Evolutionary conservation across 2,113 vertebrate species (phyloP).

Genomic region (Muntiacus reevesi): DNA sequence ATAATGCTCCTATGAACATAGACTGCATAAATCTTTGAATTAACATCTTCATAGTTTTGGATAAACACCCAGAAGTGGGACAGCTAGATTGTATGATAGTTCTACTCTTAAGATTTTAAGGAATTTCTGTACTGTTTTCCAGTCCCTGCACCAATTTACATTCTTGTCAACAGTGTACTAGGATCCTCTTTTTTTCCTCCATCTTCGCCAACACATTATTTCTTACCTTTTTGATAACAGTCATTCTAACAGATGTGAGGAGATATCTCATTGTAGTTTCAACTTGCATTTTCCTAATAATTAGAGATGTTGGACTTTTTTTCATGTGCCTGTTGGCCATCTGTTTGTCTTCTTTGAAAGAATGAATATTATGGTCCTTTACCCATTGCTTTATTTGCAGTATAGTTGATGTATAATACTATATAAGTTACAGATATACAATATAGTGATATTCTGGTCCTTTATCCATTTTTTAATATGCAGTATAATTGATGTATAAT

Average conservation of each 20-base stretch:
- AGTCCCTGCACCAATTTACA: background rate
- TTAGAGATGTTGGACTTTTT: background rate
- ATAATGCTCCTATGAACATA: background rate
- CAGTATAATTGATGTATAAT: background rate
- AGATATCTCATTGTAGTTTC: background rate
- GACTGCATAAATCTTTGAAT: background rate
- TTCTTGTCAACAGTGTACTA: background rate
- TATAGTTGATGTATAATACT: background rate
- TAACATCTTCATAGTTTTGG: background rate
- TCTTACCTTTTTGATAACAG: background rate
- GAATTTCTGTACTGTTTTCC: background rate
- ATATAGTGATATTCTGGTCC: background rate
- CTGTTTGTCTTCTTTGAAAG: background rate
- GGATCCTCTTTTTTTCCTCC: background rate
- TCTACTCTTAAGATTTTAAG: background rate
- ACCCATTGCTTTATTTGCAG: background rate
- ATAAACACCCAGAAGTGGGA: background rate
- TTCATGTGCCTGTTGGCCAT: background rate
- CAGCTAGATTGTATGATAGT: background rate
- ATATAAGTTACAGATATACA: background rate
- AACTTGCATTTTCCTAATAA: background rate
- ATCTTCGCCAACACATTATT: background rate
- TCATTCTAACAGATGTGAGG: background rate
- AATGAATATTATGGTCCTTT: background rate
- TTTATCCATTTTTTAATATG: background rate